Conservation (phyloP, 2,888 invertebrate genomes). For the Arctia plantaginis region DNA sequence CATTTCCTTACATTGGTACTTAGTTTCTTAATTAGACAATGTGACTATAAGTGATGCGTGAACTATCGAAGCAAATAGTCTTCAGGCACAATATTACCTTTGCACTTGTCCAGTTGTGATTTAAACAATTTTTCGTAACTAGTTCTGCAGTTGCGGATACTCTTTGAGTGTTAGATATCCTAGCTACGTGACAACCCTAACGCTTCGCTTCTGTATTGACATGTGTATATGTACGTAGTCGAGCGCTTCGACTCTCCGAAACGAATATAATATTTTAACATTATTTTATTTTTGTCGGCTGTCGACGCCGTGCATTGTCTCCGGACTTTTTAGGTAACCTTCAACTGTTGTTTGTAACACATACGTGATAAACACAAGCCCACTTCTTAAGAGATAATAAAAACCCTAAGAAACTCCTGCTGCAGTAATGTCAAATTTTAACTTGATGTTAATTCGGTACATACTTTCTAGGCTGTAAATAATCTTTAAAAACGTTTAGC, state of each 20-base stretch:
- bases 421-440: background rate
- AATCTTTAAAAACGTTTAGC: background rate
- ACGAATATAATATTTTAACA: background rate
- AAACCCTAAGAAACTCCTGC: background rate
- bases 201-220: background rate
- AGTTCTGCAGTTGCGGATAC: background rate
- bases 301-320: slow-evolving; percentile 2
- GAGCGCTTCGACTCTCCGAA: slow-evolving; percentile 4
- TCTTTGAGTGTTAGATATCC: background rate
- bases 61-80: too few species aligned
- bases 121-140: too few species aligned
- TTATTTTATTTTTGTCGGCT: slow-evolving; percentile 13
- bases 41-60: too few species aligned
- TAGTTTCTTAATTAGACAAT: too few species aligned
- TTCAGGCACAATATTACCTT: too few species aligned
- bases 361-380: background rate
- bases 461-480: background rate
- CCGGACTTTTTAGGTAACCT: background rate
- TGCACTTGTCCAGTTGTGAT: too few species aligned
- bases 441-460: background rate
- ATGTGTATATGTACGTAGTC: background rate
- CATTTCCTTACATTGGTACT: background rate
- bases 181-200: background rate
- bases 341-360: background rate
- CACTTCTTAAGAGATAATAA: background rate